Conservation (phyloP, 2,888 invertebrate genomes). For the Hypolimnas misippus region DNA sequence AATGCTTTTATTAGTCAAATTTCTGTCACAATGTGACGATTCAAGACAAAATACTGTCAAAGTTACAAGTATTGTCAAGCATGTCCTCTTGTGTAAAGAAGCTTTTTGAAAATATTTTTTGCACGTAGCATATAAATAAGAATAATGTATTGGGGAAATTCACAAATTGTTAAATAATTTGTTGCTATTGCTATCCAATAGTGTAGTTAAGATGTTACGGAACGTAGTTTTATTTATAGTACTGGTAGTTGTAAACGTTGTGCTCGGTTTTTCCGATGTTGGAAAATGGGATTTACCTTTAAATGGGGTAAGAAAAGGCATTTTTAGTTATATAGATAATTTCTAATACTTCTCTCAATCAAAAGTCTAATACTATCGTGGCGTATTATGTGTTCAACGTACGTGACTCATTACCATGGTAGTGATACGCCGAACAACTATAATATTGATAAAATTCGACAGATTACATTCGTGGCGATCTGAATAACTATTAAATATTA, state of each 20-base stretch:
- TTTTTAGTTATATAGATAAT: neutral
- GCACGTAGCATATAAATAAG: slow-evolving; percentile 36
- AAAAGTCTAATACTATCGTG: neutral
- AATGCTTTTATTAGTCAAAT: neutral
- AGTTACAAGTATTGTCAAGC: slow-evolving; percentile 20
- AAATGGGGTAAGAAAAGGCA: slow-evolving; percentile 72
- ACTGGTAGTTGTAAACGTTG: slow-evolving; percentile 57
- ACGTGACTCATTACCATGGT: slow-evolving; percentile 6
- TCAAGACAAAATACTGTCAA: neutral
- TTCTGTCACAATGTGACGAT: neutral
- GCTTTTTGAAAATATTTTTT: slow-evolving; percentile 39
- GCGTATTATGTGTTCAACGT: neutral
- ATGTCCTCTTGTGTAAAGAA: slow-evolving; percentile 30
- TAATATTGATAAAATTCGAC: neutral
- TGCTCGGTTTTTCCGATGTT: slow-evolving; percentile 83
- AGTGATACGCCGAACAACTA: neutral
- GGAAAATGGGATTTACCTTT: slow-evolving; percentile 87
- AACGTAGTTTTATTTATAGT: slow-evolving; percentile 60
- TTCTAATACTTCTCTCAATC: neutral
- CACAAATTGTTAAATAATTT: slow-evolving; percentile 34
- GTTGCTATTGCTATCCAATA: slow-evolving; percentile 32
- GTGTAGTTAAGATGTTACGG: slow-evolving; percentile 59
- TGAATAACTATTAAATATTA: neutral
- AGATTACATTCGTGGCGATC: neutral
- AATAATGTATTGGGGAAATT: slow-evolving; percentile 42